phyloP scores from a whole-genome alignment of 2,888 invertebrate genomes.

The Choristoneura rosaceana region DNA sequence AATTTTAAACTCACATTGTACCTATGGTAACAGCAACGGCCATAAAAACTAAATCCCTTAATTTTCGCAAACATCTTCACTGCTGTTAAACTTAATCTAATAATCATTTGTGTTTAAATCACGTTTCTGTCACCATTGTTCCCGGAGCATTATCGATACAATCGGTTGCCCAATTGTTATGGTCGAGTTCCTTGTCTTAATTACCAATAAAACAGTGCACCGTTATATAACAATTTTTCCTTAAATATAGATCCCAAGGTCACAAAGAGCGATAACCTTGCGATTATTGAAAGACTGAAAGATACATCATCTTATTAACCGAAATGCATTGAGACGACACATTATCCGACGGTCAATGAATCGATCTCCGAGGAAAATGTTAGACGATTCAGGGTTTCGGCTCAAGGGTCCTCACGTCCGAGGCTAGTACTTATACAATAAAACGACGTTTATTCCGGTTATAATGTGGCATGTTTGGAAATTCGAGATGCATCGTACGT shows the following conservation, averaged over 20 bases:
- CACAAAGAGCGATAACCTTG: constrained; percentile 47
- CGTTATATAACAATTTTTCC: constrained; percentile 4
- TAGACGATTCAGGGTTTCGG: constrained; percentile 54
- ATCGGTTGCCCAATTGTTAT: constrained; percentile 23
- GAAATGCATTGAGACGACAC: constrained; percentile 10
- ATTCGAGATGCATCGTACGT: constrained; percentile 36
- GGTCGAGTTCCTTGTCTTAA: constrained; percentile 37
- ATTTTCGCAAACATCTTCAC: not conserved
- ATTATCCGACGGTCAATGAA: constrained; percentile 18
- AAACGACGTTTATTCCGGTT: constrained; percentile 47
- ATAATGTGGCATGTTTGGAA: constrained; percentile 40
- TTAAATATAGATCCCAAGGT: not conserved
- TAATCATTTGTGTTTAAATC: constrained; percentile 23
- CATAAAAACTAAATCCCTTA: not conserved
- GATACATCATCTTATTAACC: constrained; percentile 1
- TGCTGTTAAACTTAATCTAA: not conserved
- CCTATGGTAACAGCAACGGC: not conserved
- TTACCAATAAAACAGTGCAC: constrained; percentile 18
- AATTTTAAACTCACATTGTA: not conserved
- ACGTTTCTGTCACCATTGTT: constrained; percentile 37
- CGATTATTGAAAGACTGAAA: constrained; percentile 4
- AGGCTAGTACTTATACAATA: constrained; percentile 51
- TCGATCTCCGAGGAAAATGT: constrained; percentile 44
- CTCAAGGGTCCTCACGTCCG: constrained; percentile 72
- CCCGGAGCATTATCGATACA: constrained; percentile 29